Conservation (phyloP, 2,113 vertebrate species). For the Solea solea region DNA sequence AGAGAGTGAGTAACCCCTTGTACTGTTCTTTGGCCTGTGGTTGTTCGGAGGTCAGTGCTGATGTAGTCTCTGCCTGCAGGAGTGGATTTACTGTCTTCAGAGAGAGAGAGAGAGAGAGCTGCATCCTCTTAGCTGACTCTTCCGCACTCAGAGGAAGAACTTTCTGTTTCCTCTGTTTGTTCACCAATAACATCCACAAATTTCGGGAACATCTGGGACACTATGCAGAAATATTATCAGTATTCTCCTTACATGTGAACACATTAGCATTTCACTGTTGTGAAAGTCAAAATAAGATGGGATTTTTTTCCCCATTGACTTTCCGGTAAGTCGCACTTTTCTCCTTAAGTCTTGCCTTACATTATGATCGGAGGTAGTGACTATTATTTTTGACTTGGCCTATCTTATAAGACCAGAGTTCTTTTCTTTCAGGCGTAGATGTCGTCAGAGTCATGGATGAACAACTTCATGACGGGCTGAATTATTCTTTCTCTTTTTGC, state of each 20-base stretch:
- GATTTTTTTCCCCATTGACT: background rate
- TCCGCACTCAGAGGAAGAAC: constrained; percentile 23
- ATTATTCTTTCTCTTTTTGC: background rate
- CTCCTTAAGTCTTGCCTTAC: constrained; percentile 12
- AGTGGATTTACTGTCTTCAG: constrained; percentile 75
- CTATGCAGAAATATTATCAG: background rate
- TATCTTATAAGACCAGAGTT: background rate
- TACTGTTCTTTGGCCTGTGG: constrained; percentile 71
- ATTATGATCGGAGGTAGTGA: background rate
- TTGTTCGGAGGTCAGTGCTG: constrained; percentile 75
- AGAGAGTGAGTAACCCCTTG: constrained; percentile 60
- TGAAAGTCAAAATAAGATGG: constrained; percentile 17
- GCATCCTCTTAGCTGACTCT: constrained; percentile 55
- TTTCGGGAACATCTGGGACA: background rate
- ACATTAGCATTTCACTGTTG: background rate
- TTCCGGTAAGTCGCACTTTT: constrained; percentile 13
- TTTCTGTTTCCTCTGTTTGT: constrained; percentile 32
- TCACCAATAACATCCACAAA: constrained; percentile 22
- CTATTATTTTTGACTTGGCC: constrained; percentile 28
- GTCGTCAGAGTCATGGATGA: constrained; percentile 7
- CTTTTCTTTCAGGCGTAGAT: constrained; percentile 10
- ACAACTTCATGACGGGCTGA: constrained; percentile 18
- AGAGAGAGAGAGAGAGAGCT: constrained; percentile 58
- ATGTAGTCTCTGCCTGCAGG: constrained; percentile 70
- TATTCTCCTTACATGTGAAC: constrained; percentile 6